A percentile compares a stretch with the other conserved stretches of the same genome.
Conservation (phyloP, 2,888 invertebrate species). For the Creontiades dilutus region DNA sequence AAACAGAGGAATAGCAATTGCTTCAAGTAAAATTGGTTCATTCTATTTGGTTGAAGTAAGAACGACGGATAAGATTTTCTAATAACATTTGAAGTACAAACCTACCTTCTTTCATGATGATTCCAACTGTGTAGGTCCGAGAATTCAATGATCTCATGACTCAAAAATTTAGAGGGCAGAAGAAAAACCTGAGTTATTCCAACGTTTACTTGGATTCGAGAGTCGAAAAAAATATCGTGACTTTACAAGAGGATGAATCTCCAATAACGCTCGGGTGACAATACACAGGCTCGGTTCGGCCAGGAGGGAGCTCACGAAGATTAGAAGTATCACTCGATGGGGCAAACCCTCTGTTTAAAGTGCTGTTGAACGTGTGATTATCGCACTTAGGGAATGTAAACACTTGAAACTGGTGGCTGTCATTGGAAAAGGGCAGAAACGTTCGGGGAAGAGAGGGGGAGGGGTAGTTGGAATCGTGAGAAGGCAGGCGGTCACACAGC, state of each 20-base stretch:
- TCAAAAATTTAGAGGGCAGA: background rate
- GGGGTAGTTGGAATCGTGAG: slow-evolving; percentile 55
- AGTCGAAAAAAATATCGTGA: slow-evolving; percentile 60
- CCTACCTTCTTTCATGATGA: no score
- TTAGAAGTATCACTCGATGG: slow-evolving; percentile 70
- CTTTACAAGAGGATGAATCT: slow-evolving; percentile 58
- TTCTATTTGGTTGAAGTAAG: no score
- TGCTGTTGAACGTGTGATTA: slow-evolving; percentile 72
- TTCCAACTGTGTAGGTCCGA: no score
- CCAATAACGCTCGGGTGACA: slow-evolving; percentile 46
- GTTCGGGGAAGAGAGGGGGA: background rate
- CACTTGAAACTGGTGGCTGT: slow-evolving; percentile 70
- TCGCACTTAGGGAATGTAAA: slow-evolving; percentile 72
- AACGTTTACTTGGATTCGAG: background rate
- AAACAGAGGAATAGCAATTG: no score
- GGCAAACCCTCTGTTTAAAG: slow-evolving; percentile 68
- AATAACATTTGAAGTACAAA: no score
- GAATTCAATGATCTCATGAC: slow-evolving; percentile 22
- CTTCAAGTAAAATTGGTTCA: no score
- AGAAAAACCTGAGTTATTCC: slow-evolving; percentile 49
- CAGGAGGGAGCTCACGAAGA: slow-evolving; percentile 47
- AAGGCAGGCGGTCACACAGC: slow-evolving; percentile 64
- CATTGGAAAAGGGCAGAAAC: no score
- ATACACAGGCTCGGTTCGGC: background rate
- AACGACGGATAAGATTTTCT: no score